These are phyloP conservation scores for Anodontia alba DNA, from an alignment of 2,888 invertebrate species.

Conservation along the genomic window DNA sequence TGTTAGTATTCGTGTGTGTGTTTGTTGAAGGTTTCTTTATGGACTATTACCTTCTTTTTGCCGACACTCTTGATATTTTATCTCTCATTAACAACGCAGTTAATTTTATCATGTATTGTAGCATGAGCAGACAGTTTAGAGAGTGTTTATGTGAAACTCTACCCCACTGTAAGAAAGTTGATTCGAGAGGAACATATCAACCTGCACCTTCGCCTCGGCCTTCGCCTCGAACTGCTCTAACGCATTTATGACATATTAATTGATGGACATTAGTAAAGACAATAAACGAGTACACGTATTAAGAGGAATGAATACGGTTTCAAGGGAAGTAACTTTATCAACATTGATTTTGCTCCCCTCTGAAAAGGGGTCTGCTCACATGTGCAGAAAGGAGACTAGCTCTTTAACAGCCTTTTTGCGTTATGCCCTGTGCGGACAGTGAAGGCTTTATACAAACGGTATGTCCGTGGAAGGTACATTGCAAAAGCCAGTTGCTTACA, in stretches of 20 bases:
- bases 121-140: conserved; percentile 97
- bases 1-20: conserved; percentile 91
- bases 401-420: too few species aligned
- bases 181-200: conserved; percentile 10
- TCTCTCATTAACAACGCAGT: conserved; percentile 96
- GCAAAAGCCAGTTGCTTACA: too few species aligned
- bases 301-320: too few species aligned
- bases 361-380: too few species aligned
- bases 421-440: too few species aligned
- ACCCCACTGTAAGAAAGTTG: conserved; percentile 21
- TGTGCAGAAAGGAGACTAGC: too few species aligned
- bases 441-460: too few species aligned
- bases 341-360: too few species aligned
- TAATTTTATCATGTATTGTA: conserved; percentile 96
- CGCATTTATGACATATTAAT: conserved; percentile 12
- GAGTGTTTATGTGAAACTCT: conserved; percentile 87
- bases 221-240: conserved; percentile 18
- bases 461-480: too few species aligned
- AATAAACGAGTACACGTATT: too few species aligned
- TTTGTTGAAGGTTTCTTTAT: conserved; percentile 90
- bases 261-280: too few species aligned
- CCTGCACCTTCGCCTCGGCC: conserved; percentile 4
- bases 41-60: conserved; percentile 87
- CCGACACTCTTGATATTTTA: conserved; percentile 94
- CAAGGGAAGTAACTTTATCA: too few species aligned